phyloP scores from a whole-genome alignment of 2,888 invertebrate genomes.

The Chirona hameri region DNA sequence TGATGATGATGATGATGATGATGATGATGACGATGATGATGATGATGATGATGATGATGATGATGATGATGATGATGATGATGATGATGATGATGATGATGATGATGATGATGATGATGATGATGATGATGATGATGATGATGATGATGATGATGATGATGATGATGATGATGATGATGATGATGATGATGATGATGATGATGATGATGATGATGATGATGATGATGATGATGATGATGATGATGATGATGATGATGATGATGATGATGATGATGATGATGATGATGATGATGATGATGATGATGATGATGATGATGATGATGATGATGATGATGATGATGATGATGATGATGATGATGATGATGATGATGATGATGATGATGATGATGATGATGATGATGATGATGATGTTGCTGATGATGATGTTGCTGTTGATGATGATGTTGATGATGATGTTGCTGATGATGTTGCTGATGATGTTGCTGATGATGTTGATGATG shows the following conservation, averaged over 20 bases:
- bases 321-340: slow-evolving; percentile 22
- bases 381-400: no score
- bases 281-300: slow-evolving; percentile 22
- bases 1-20: slow-evolving; percentile 22
- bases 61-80: slow-evolving; percentile 22
- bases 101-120: slow-evolving; percentile 22
- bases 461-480: no score
- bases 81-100: slow-evolving; percentile 22
- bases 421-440: no score
- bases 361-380: no score
- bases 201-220: slow-evolving; percentile 22
- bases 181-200: slow-evolving; percentile 22
- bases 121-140: slow-evolving; percentile 22
- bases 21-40: slow-evolving; percentile 22
- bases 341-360: slow-evolving; percentile 22
- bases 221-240: slow-evolving; percentile 10
- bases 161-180: slow-evolving; percentile 22
- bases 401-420: no score
- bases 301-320: slow-evolving; percentile 22
- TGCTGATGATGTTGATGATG: no score
- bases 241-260: slow-evolving; percentile 22
- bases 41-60: slow-evolving; percentile 22
- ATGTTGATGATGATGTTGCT: no score
- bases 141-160: slow-evolving; percentile 22
- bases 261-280: slow-evolving; percentile 22